Conservation (phyloP, 2,888 invertebrate species). For the Monoplex corrugatus region DNA sequence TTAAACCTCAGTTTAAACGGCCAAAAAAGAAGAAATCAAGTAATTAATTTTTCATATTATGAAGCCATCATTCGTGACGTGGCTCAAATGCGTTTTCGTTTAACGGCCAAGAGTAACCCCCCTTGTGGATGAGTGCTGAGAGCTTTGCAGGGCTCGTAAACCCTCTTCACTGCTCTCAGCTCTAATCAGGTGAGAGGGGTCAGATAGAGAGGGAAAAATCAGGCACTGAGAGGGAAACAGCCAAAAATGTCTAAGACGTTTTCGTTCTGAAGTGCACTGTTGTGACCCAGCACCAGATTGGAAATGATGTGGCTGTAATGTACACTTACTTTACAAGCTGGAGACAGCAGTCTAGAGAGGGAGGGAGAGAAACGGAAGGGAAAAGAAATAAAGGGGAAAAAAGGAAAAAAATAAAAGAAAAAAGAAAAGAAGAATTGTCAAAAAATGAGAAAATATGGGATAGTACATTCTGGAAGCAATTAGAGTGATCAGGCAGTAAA, state of each 20-base stretch:
- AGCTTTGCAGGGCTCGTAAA: conserved; percentile 48
- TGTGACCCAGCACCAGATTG: conserved; percentile 26
- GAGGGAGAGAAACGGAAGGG: neutral
- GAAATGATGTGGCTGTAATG: conserved; percentile 35
- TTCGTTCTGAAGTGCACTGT: neutral
- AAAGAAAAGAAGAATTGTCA: neutral
- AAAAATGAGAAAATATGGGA: no score
- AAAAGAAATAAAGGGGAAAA: neutral
- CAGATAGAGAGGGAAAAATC: neutral
- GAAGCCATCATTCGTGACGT: conserved; percentile 47
- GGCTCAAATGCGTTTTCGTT: conserved; percentile 52
- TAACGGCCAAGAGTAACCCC: conserved; percentile 36
- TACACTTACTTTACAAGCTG: conserved; percentile 28
- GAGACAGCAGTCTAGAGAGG: neutral
- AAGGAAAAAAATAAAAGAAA: no score
- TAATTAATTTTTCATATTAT: conserved; percentile 51
- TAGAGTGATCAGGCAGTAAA: no score
- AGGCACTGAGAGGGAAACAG: neutral
- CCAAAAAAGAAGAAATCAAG: no score
- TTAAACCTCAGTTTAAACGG: no score
- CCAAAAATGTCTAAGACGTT: conserved; percentile 5
- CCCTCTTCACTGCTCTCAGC: conserved; percentile 48
- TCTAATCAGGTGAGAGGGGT: conserved; percentile 35
- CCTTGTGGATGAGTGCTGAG: conserved; percentile 47
- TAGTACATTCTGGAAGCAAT: no score